These are phyloP conservation scores for Phortica variegata DNA, from an alignment of 1,140 invertebrate genomes.

Conservation along the genomic window DNA sequence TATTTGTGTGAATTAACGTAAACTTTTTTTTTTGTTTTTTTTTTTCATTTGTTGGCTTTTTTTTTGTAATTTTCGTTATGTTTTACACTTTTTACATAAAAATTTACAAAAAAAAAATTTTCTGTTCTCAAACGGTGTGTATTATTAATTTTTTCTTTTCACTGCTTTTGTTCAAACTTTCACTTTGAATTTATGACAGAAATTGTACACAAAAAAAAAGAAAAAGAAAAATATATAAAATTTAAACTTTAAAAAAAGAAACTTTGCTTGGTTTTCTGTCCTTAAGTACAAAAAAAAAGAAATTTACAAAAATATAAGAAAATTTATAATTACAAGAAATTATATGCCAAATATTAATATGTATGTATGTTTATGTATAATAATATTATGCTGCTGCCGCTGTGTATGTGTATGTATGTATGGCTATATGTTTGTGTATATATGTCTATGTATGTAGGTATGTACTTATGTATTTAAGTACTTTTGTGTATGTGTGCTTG, in stretches of 20 bases:
- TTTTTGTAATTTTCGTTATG: too few relatives aligned
- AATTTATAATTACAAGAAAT: too few relatives aligned
- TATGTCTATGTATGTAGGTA: conserved; percentile 1
- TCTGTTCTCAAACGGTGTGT: too few relatives aligned
- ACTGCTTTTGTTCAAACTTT: too few relatives aligned
- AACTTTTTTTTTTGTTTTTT: background rate
- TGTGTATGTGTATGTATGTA: background rate
- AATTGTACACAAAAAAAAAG: conserved; percentile 7
- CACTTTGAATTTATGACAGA: background rate
- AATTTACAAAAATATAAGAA: background rate
- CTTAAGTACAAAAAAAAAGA: conserved; percentile 2
- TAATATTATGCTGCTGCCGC: too few relatives aligned
- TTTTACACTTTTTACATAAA: too few relatives aligned
- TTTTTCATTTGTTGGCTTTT: conserved; percentile 1
- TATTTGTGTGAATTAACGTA: too few relatives aligned
- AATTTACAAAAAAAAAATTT: too few relatives aligned
- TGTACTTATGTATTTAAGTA: conserved; percentile 8
- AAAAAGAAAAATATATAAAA: background rate
- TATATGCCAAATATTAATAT: too few relatives aligned
- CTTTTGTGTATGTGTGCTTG: too few relatives aligned
- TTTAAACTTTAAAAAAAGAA: conserved; percentile 3
- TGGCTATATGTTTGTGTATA: conserved; percentile 8
- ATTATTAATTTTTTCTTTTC: too few relatives aligned
- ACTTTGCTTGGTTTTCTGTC: conserved; percentile 31
- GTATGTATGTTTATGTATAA: too few relatives aligned